Base-by-base conservation (phyloP, 2,888 invertebrate species). In the Xestia xanthographa region DNA sequence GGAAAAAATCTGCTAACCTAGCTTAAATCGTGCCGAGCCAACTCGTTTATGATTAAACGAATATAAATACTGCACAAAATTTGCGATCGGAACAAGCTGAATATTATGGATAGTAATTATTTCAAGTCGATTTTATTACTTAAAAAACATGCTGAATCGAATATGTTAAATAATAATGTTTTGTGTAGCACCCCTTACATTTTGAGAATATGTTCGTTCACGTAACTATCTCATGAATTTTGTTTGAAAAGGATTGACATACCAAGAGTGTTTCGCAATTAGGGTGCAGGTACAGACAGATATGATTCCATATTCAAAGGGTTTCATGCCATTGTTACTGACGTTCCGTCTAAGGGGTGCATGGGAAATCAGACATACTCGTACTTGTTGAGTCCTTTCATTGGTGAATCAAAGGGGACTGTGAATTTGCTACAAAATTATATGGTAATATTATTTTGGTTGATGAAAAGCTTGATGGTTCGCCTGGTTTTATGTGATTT, bases 271-370 rank as follows among this genome's bases (percentile, higher is more conserved):
- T n/a, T 41, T 60, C 41, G 2, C 20, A 68, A 69, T 29, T 29
- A 56, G 56, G 20, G 14, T 41, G 14, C 58, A 20, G 5, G 22
- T n/a, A 58, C 38, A 74, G 20, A 38, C 34, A 45, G 41, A n/a
- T 38, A 38, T 66, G 34, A 65, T 29, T 26, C 58, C 58, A 68
- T 34, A 45, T 58, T 83, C 58, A 58, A 79, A 80, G 71, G 58
- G 56, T 48, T 63, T 38, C 26, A 3, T 66, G 34, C 20, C 29
- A 78, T 79, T 65, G 72, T 78, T 83, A 56, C 38, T 20, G 17
- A 22, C 20, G 14, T 5, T 5, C 3, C 34, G 45, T 65, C 9
- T 50, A 20, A 12, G 17, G 22, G 53, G 60, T 56, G 50, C 50
- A 53, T 48, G 53, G 48, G 67, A 65, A 68, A 77, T 82, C 68